phyloP scores from a whole-genome alignment of 2,797 vertebrate species.

The Delichon dasypus region DNA sequence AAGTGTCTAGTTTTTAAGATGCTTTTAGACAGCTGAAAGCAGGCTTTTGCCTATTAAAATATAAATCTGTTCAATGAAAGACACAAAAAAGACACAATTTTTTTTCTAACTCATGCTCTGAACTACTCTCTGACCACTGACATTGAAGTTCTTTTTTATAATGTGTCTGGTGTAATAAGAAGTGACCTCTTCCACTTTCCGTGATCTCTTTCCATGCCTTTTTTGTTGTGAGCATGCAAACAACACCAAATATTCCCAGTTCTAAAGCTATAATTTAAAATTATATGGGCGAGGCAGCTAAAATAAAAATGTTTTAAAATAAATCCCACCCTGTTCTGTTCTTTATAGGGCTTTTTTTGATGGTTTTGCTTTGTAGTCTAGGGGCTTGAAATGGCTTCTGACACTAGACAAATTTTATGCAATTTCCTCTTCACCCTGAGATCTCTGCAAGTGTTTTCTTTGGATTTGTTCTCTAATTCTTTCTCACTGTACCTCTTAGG shows the following conservation, averaged over 20 bases:
- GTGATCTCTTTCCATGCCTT: neutral
- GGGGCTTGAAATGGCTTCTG: neutral
- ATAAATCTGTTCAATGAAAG: neutral
- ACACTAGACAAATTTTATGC: neutral
- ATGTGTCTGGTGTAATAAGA: neutral
- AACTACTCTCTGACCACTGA: neutral
- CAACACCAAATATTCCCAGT: neutral
- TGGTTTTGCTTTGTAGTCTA: neutral
- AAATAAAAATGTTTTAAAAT: neutral
- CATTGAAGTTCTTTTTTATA: neutral
- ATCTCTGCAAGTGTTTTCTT: constrained; percentile 9
- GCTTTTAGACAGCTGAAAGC: neutral
- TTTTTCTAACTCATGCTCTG: neutral
- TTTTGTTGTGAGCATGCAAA: neutral
- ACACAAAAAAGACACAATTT: neutral
- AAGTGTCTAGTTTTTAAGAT: neutral
- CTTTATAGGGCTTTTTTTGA: neutral
- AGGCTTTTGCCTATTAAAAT: neutral
- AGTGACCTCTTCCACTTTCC: neutral
- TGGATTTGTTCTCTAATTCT: neutral
- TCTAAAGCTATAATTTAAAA: neutral
- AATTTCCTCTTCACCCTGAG: neutral
- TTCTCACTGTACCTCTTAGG: neutral
- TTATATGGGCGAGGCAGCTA: neutral
- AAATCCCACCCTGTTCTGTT: neutral